These are phyloP conservation scores for Andrena haemorrhoa DNA, from an alignment of 2,888 invertebrate genomes.

Conservation along the genomic window DNA sequence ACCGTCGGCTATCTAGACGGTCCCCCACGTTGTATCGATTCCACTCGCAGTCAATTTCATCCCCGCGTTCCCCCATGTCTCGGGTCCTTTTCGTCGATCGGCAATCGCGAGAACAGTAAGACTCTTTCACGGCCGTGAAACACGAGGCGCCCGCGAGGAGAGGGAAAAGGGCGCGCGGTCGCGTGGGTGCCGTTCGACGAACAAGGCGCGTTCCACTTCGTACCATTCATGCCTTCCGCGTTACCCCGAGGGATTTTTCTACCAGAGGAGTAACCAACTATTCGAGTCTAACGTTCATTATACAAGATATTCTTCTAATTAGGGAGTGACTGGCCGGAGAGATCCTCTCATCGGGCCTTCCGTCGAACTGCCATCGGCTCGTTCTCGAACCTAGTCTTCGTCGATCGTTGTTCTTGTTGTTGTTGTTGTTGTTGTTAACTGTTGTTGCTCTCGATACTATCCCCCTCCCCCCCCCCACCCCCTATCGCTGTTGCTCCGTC, in stretches of 20 bases:
- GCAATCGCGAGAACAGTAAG: not conserved
- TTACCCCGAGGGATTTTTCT: slow-evolving; percentile 24
- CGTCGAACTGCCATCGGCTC: slow-evolving; percentile 29
- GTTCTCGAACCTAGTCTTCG: slow-evolving; percentile 6
- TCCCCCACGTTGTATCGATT: slow-evolving; percentile 37
- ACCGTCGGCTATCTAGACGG: not conserved
- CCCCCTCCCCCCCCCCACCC: too few species aligned
- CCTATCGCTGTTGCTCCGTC: not conserved
- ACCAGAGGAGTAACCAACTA: not conserved
- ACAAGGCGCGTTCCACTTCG: slow-evolving; percentile 22
- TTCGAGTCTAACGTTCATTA: not conserved
- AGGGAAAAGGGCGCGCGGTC: slow-evolving; percentile 5
- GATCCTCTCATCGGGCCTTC: slow-evolving; percentile 22
- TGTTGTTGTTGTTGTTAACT: slow-evolving; percentile 42
- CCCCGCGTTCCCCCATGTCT: not conserved
- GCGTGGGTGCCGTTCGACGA: slow-evolving; percentile 30
- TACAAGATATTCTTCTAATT: slow-evolving; percentile 25
- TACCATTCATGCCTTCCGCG: slow-evolving; percentile 49
- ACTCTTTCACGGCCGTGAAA: not conserved
- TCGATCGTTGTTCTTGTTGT: slow-evolving; percentile 43
- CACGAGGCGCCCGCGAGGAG: not conserved
- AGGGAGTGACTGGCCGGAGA: slow-evolving; percentile 21
- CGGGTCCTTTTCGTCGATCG: not conserved
- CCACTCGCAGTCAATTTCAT: slow-evolving; percentile 11
- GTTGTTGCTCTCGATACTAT: slow-evolving; percentile 27